These are phyloP conservation scores for Thryonomys swinderianus DNA, from an alignment of 2,113 vertebrate species.

Conservation along the genomic window DNA sequence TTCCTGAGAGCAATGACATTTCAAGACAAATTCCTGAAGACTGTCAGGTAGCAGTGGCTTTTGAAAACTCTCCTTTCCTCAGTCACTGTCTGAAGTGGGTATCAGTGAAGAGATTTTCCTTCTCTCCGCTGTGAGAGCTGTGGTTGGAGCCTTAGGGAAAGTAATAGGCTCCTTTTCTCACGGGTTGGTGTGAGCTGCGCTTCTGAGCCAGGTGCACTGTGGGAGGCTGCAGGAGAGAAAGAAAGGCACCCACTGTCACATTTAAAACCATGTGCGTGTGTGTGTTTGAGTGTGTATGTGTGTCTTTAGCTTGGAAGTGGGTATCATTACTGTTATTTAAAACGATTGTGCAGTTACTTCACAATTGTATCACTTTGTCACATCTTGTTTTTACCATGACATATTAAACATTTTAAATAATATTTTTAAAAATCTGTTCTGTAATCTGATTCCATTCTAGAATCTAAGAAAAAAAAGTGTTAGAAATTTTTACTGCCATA, in stretches of 20 bases:
- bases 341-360: not conserved
- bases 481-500: not conserved
- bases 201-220: no score
- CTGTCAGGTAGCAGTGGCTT: not conserved
- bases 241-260: no score
- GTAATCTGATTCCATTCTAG: not conserved
- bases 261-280: no score
- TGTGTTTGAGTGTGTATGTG: no score
- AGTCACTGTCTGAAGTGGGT: not conserved
- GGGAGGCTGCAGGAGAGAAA: no score
- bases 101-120: not conserved
- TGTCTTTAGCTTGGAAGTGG: no score
- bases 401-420: not conserved
- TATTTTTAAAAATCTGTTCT: not conserved
- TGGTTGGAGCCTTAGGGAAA: not conserved
- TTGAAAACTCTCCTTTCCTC: not conserved
- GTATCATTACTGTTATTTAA: not conserved
- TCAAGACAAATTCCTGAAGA: not conserved
- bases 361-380: not conserved
- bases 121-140: not conserved
- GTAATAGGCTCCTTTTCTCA: no score
- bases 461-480: not conserved
- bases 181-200: no score
- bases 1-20: not conserved
- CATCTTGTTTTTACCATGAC: not conserved